These are phyloP conservation scores for Regulus satrapa DNA, from an alignment of 2,113 vertebrate species.

Conservation along the genomic window DNA sequence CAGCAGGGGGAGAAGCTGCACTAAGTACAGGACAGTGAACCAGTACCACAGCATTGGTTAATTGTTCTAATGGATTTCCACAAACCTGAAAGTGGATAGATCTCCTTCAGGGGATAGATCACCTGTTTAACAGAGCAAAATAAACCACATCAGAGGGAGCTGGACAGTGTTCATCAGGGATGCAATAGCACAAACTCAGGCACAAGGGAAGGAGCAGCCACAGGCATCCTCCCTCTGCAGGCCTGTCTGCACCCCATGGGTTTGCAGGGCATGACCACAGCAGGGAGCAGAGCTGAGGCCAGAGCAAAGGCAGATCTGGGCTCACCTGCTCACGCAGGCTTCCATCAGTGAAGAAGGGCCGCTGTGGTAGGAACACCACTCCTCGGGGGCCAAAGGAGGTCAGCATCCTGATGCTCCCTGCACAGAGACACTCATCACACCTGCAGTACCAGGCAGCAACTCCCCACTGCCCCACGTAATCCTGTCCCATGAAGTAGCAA, in stretches of 20 bases:
- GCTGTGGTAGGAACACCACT: conserved; percentile 91
- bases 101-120: conserved; percentile 93
- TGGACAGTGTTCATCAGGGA: background rate
- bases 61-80: background rate
- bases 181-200: background rate
- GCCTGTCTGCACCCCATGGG: background rate
- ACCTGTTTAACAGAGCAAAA: conserved; percentile 76
- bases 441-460: background rate
- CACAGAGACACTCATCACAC: background rate
- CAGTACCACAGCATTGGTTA: background rate
- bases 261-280: background rate
- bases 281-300: background rate
- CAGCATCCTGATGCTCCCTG: conserved; percentile 86
- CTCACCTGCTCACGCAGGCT: conserved; percentile 93
- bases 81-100: conserved; percentile 90
- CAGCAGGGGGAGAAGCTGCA: background rate
- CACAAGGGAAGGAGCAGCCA: background rate
- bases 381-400: conserved; percentile 90
- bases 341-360: conserved; percentile 92
- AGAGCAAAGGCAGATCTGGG: background rate
- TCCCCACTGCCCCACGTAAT: background rate
- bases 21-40: background rate
- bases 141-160: background rate
- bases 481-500: background rate
- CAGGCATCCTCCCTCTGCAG: background rate